These are phyloP conservation scores for Alloplasta piceator DNA, from an alignment of 2,888 invertebrate species.

Conservation along the genomic window DNA sequence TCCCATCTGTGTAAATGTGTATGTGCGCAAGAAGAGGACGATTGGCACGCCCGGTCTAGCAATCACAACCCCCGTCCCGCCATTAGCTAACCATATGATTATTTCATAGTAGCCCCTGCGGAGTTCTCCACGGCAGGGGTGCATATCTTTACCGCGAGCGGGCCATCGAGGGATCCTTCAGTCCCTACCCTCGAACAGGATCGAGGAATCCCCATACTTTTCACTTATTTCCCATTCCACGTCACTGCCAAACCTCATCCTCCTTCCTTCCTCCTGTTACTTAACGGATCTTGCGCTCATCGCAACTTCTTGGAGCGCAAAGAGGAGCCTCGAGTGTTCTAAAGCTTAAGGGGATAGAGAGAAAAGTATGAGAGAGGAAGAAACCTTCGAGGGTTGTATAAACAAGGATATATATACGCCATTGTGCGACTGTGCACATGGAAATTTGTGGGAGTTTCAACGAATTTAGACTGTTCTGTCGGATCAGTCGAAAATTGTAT, in stretches of 20 bases:
- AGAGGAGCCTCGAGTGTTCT: constrained; percentile 57
- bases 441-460: constrained; percentile 30
- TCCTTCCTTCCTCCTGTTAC: constrained; percentile 53
- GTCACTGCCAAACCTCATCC: constrained; percentile 13
- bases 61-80: constrained; percentile 78
- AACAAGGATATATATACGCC: neutral
- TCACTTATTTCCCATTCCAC: neutral
- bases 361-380: constrained; percentile 20
- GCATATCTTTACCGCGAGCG: constrained; percentile 75
- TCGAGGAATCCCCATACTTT: neutral
- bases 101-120: constrained; percentile 80
- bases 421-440: constrained; percentile 15
- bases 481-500: constrained; percentile 33
- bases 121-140: constrained; percentile 69
- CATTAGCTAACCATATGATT: constrained; percentile 84
- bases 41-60: constrained; percentile 74
- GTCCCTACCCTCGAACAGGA: neutral
- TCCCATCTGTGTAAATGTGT: constrained; percentile 4
- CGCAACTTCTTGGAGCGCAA: constrained; percentile 37
- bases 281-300: constrained; percentile 65
- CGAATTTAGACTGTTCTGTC: constrained; percentile 12
- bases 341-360: constrained; percentile 22
- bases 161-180: constrained; percentile 48
- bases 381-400: constrained; percentile 24
- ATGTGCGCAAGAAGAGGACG: constrained; percentile 48